Conservation (phyloP, 2,888 invertebrate genomes). For the Nemoura dubitans region DNA sequence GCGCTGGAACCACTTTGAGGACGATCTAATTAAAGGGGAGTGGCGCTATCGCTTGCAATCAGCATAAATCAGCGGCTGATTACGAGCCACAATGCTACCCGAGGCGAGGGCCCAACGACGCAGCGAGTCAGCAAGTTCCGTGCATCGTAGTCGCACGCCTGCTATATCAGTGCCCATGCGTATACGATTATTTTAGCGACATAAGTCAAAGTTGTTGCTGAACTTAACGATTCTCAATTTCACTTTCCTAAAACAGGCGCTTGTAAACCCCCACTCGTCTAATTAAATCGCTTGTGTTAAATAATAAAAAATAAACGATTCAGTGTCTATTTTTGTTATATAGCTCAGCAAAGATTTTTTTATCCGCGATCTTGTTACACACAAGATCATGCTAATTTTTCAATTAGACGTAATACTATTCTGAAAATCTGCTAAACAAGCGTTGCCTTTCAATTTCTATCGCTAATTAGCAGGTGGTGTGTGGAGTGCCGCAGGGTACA, state of each 20-base stretch:
- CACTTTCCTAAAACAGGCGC: not conserved
- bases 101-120: not conserved
- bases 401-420: not conserved
- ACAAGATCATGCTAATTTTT: not conserved
- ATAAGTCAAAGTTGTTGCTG: not conserved
- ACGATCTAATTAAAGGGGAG: slow-evolving; percentile 35
- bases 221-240: not conserved
- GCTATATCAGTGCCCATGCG: not conserved
- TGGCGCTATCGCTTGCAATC: slow-evolving; percentile 31
- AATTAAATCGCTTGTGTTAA: not conserved
- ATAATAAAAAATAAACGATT: slow-evolving; percentile 18
- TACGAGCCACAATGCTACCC: slow-evolving; percentile 30
- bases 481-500: not conserved
- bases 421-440: not conserved
- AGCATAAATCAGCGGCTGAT: slow-evolving; percentile 40
- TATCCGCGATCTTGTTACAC: not conserved
- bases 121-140: not conserved
- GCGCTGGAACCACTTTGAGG: slow-evolving; percentile 27
- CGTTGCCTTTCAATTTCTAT: not conserved
- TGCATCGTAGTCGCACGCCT: too few species aligned
- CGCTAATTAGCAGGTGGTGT: not conserved
- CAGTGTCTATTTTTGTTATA: not conserved
- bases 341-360: not conserved
- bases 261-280: not conserved
- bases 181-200: slow-evolving; percentile 18